phyloP scores from a whole-genome alignment of 2,797 vertebrate genomes.

The Hafferia zeledoni region DNA sequence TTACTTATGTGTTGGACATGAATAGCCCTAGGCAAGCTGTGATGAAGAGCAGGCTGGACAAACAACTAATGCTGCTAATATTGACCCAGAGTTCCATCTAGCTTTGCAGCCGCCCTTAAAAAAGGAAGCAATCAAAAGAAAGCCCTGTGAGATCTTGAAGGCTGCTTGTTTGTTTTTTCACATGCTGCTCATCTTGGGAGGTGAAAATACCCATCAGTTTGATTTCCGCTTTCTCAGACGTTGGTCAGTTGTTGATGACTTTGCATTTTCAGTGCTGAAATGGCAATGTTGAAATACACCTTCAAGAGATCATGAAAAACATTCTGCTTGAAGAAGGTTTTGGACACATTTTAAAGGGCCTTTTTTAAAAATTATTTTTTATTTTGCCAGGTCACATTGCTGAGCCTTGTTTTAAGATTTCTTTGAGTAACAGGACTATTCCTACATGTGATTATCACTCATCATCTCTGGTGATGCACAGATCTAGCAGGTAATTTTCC shows the following conservation, averaged over 20 bases:
- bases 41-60: constrained; percentile 29
- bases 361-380: background rate
- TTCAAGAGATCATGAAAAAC: background rate
- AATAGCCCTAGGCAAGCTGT: constrained; percentile 15
- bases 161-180: constrained; percentile 59
- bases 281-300: background rate
- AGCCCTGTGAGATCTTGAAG: constrained; percentile 7
- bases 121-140: constrained; percentile 55
- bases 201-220: constrained; percentile 23
- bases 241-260: background rate
- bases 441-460: background rate
- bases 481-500: constrained; percentile 16
- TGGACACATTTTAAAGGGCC: background rate
- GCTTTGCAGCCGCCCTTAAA: constrained; percentile 8
- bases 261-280: constrained; percentile 12
- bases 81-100: constrained; percentile 28
- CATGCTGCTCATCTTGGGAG: constrained; percentile 29
- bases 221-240: constrained; percentile 47
- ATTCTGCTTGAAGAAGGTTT: background rate
- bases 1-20: background rate
- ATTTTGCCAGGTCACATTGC: background rate
- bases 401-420: background rate
- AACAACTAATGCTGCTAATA: constrained; percentile 18
- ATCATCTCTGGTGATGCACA: background rate
- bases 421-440: background rate